Base-by-base conservation (phyloP, 1,140 invertebrate genomes). In the Tenebrio molitor region DNA sequence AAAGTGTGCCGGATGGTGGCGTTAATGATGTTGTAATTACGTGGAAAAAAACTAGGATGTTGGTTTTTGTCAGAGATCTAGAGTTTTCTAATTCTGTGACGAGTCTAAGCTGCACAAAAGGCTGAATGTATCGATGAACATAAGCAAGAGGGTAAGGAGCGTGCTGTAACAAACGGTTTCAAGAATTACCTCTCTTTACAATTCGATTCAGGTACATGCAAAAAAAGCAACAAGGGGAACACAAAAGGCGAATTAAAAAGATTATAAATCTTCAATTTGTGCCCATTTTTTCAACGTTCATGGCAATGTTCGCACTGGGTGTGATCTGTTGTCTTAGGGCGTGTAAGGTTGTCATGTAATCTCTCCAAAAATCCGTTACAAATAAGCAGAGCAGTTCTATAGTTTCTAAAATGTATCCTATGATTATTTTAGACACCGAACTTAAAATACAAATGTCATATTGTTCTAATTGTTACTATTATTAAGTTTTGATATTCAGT, bases 241-340 rank as follows among this genome's bases (percentile, higher is more conserved):
- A 66, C 64, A 66, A 66, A 44, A 66, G 64, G 44, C 64, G 64
- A 66, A 66, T 66, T 66, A 66, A 66, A 66, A 66, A 66, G 64
- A 25, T 29, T 44, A 66, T 66, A 66, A 66, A 66, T 66, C 64
- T 65, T 42, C 34, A 19, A 65, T 65, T 65, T 65, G 63, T 58
- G 50, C 1, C 21, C 12, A 53, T 58, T 58, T 58, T n/a, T 50
- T 50, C 17, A 29, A 8, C 3, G 25, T 4, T 29, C 25, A 29
- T 29, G 44, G 16, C n/a, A 50, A 21, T 41, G 29, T 4, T 42
- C 14, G 15, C 41, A 42, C 41, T n/a, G n/a, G 41, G 17, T 42
- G 15, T 42, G 17, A 42, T 42, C 17, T 15, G 36, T 4, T 39
- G 0, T 39, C n/a, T n/a, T n/a, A n/a, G 36, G 36, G 36, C 15